phyloP scores from a whole-genome alignment of 35 echinoderm and acorn worm genomes.

The Lytechinus variegatus region DNA sequence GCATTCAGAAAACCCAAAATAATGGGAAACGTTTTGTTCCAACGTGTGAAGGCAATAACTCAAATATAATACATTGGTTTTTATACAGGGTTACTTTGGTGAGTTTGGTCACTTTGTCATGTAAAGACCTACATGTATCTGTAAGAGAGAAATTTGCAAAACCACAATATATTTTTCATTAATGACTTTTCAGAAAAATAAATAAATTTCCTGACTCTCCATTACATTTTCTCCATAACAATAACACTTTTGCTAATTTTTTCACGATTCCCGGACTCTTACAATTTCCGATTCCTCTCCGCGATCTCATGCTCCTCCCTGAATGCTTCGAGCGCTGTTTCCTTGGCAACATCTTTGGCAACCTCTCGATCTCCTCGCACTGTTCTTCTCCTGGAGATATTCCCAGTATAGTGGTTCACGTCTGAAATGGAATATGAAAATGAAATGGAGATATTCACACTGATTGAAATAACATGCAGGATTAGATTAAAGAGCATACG shows the following conservation, averaged over 20 bases:
- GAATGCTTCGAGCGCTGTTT: constrained; percentile 73
- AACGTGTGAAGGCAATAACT: not conserved
- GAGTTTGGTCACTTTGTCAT: too few relatives aligned
- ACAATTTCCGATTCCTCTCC: constrained; percentile 73
- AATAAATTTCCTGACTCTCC: too few relatives aligned
- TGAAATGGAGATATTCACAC: not conserved
- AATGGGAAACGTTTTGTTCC: not conserved
- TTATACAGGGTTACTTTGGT: too few relatives aligned
- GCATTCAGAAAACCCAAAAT: not conserved
- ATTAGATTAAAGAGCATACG: too few relatives aligned
- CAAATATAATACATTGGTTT: too few relatives aligned
- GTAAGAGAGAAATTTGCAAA: too few relatives aligned
- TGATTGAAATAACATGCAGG: too few relatives aligned
- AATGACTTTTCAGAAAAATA: too few relatives aligned
- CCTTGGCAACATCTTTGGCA: constrained; percentile 66
- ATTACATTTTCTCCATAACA: too few relatives aligned
- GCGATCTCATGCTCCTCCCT: constrained; percentile 84
- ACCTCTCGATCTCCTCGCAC: constrained; percentile 66
- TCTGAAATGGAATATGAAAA: constrained; percentile 56
- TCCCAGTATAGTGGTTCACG: constrained; percentile 73
- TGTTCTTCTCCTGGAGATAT: constrained; percentile 71
- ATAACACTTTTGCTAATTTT: too few relatives aligned
- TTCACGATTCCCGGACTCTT: constrained; percentile 31
- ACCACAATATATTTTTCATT: too few relatives aligned
- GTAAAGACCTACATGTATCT: too few relatives aligned